phyloP scores from a whole-genome alignment of 2,797 vertebrate species.

The Melopsittacus undulatus region DNA sequence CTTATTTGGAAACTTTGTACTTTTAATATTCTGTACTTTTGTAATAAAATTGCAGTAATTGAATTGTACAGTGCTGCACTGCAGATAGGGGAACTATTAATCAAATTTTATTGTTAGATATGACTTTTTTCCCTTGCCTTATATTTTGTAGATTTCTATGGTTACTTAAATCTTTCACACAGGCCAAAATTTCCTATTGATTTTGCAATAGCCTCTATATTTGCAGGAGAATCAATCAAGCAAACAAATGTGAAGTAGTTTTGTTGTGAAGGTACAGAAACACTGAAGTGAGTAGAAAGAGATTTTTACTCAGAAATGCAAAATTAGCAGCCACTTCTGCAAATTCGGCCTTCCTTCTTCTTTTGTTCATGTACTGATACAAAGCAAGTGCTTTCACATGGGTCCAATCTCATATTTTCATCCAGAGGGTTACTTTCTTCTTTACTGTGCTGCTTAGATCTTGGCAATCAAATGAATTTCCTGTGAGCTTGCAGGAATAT shows the following conservation, averaged over 20 bases:
- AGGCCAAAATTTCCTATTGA: conserved; percentile 2
- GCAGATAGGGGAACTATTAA: neutral
- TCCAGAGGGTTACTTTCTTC: neutral
- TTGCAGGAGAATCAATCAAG: neutral
- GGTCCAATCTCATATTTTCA: neutral
- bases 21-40: neutral
- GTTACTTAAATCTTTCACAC: neutral
- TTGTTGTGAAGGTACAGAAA: neutral
- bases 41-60: neutral
- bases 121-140: neutral
- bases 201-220: conserved; percentile 4
- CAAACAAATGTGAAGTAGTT: neutral
- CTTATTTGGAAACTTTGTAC: neutral
- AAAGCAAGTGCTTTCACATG: neutral
- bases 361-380: neutral
- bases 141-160: neutral
- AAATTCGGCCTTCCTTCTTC: neutral
- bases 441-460: neutral
- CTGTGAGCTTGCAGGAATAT: neutral
- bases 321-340: neutral
- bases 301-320: neutral
- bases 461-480: neutral
- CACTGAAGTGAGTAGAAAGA: neutral
- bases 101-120: conserved; percentile 11
- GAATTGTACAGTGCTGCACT: neutral